A percentile compares a stretch with the other conserved stretches of the same genome.
Evolutionary conservation across 2,797 vertebrate species (phyloP).

Genomic region (Phyllotis vaccarum): DNA sequence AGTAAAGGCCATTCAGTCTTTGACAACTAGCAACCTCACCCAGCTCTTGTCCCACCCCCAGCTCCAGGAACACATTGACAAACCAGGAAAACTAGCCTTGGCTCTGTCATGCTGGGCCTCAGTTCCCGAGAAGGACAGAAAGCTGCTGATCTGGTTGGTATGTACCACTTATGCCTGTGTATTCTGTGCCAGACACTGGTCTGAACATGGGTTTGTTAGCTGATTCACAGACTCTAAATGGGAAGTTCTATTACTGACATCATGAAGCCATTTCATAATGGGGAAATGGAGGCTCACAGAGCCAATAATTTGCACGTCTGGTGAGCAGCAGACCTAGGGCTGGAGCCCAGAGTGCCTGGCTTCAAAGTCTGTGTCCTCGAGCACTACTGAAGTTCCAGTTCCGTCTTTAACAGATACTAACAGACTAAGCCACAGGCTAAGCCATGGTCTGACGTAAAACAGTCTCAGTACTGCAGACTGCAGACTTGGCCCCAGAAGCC

Average conservation of each 20-base stretch:
- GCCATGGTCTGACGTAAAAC: neutral
- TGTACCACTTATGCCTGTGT: neutral
- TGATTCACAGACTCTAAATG: neutral
- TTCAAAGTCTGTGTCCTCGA: neutral
- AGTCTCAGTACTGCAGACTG: neutral
- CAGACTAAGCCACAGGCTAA: neutral
- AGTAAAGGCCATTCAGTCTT: neutral
- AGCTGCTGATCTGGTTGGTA: neutral
- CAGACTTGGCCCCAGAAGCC: neutral
- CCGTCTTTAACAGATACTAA: neutral
- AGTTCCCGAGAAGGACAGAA: neutral
- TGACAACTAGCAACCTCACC: neutral
- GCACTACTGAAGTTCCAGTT: neutral
- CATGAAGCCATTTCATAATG: slow-evolving; percentile 12
- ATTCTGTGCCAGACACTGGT: neutral
- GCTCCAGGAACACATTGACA: neutral
- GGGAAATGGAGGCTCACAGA: neutral
- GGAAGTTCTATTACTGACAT: neutral
- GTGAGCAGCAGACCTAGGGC: neutral
- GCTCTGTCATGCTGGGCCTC: neutral
- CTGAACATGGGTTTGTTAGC: neutral
- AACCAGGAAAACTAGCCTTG: neutral
- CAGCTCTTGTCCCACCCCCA: neutral
- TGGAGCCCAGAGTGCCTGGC: neutral
- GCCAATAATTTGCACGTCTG: neutral